These are phyloP conservation scores for Neocloeon triangulifer DNA, from an alignment of 1,140 invertebrate species.

Conservation along the genomic window DNA sequence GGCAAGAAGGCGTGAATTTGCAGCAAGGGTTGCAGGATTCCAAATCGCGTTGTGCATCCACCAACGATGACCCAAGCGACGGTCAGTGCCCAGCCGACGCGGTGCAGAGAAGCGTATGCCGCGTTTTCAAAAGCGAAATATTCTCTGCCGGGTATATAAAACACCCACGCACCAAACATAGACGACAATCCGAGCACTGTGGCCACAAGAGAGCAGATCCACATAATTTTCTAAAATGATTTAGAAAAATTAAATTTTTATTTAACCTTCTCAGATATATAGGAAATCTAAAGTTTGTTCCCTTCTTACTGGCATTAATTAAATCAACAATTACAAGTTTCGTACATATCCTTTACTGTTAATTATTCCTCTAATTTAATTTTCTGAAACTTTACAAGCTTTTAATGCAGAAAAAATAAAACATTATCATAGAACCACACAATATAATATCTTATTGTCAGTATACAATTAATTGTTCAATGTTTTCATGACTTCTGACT, in stretches of 20 bases:
- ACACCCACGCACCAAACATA: conserved; percentile 6
- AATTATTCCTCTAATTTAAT: too few species aligned
- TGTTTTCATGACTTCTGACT: too few species aligned
- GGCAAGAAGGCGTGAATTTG: conserved; percentile 3
- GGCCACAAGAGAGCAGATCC: background rate
- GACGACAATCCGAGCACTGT: background rate
- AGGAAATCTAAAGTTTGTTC: background rate
- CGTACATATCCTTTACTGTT: too few species aligned
- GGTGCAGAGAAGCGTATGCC: conserved; percentile 9
- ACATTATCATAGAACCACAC: too few species aligned
- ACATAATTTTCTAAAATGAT: background rate
- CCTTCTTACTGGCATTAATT: background rate
- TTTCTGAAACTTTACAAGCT: too few species aligned
- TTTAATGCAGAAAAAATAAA: too few species aligned
- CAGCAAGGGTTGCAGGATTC: conserved; percentile 8
- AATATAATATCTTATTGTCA: too few species aligned
- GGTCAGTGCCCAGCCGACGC: conserved; percentile 8
- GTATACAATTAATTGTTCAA: too few species aligned
- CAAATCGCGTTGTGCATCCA: conserved; percentile 13
- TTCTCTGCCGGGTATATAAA: conserved; percentile 9
- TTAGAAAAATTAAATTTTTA: background rate
- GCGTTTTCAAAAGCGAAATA: conserved; percentile 9
- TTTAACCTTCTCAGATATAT: background rate
- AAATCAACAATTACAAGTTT: too few species aligned
- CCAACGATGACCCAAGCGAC: conserved; percentile 12